Evolutionary conservation across 2,888 invertebrate genomes (phyloP), one percentile per base, ranked within the genome.

Genomic region (Sphaerophoria taeniata): DNA sequence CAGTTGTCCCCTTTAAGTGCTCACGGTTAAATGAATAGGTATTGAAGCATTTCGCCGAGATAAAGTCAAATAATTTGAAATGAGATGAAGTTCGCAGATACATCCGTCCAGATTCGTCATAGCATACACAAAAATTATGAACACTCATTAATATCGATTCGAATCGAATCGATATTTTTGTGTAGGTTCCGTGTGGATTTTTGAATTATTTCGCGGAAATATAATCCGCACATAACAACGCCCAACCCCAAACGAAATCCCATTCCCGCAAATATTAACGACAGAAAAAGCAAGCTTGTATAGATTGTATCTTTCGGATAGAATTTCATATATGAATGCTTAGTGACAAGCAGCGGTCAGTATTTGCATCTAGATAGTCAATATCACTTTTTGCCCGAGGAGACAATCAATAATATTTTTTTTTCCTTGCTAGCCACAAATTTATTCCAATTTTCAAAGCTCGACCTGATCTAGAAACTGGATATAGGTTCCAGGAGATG

Each of bases 71-170:
- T 45, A 70, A 60, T 65, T 43, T 72, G 56, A 58, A 77, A 76
- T 72, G 67, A 71, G 80, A 85, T 81, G 76, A 85, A 77, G 51
- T 77, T 77, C 85, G 65, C 31, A 76, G 85, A 85, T 81, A 85
- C 47, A 70, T 53, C 70, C 12, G 43, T 43, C 43, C 24, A 24
- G 24, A 24, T 24, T 24, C 24, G 24, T 24, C 24, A 24, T 24
- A 24, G 24, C 2, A 24, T 24, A 24, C 2, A 70, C 3, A 76
- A 60, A 73, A 85, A 63, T 77, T 81, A 77, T 81, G 81, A 85
- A 81, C 72, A 85, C 73, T 53, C 69, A 77, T 85, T 85, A 58
- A 84, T 61, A 63, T 72, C 71, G 51, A 70, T 75, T 56, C 36
- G 67, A 83, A 79, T 75, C n/a, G 2, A 9, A 43, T 6, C 11